These are phyloP conservation scores for Actinernus sp. DNA, from an alignment of 92 coral and sea anemone species.

Conservation along the genomic window DNA sequence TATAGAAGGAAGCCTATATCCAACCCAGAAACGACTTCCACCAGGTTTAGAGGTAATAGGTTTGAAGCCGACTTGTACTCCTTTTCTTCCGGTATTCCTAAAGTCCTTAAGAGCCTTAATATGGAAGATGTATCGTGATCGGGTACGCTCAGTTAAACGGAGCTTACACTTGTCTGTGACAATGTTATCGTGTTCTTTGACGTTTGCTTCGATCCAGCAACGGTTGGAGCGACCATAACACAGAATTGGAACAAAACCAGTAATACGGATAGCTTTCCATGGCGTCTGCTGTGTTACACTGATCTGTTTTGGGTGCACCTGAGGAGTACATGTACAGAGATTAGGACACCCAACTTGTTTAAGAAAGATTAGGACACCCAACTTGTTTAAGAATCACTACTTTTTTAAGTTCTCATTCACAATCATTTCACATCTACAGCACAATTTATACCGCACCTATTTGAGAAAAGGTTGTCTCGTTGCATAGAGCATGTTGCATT, in stretches of 20 bases:
- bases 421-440: no score
- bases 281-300: slow-evolving; percentile 59
- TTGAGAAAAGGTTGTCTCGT: no score
- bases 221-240: slow-evolving; percentile 52
- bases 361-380: no score
- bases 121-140: slow-evolving; percentile 41
- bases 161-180: slow-evolving; percentile 84
- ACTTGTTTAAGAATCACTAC: no score
- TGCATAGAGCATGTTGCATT: no score
- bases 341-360: no score
- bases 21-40: slow-evolving; percentile 79
- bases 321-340: not conserved
- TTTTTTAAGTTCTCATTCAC: not conserved
- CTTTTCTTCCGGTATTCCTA: slow-evolving; percentile 58
- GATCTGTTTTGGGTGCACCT: slow-evolving; percentile 72
- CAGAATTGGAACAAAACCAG: slow-evolving; percentile 64
- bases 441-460: no score
- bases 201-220: slow-evolving; percentile 46
- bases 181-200: slow-evolving; percentile 53
- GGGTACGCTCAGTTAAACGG: slow-evolving; percentile 62
- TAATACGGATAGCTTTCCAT: slow-evolving; percentile 70
- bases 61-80: slow-evolving; percentile 46
- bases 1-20: slow-evolving; percentile 63
- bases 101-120: slow-evolving; percentile 79
- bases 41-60: slow-evolving; percentile 70